Conservation (phyloP, 2,888 invertebrate species). For the Agriopis leucophaearia region DNA sequence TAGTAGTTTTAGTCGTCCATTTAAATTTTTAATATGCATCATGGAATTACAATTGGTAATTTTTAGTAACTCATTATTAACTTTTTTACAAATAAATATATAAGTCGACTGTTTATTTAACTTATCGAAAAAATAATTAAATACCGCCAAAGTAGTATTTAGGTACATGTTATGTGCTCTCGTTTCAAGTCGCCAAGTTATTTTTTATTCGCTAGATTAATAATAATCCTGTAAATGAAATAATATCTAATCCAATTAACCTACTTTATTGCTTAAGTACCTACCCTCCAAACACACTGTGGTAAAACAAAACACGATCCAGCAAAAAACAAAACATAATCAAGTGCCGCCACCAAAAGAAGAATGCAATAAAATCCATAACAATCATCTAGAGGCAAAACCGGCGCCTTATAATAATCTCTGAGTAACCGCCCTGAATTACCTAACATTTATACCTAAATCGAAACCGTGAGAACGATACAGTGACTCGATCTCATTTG, state of each 20-base stretch:
- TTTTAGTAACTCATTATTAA: no score
- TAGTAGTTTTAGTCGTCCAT: no score
- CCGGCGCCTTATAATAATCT: constrained; percentile 70
- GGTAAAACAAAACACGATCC: constrained; percentile 10
- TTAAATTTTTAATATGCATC: no score
- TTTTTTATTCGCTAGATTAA: neutral
- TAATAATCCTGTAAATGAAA: no score
- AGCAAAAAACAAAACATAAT: constrained; percentile 40
- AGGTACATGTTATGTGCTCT: no score
- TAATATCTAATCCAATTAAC: neutral
- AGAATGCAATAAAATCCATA: constrained; percentile 70
- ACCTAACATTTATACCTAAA: constrained; percentile 62
- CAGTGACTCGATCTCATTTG: constrained; percentile 80
- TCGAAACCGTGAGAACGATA: constrained; percentile 76
- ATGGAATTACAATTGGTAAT: no score
- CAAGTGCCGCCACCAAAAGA: constrained; percentile 44
- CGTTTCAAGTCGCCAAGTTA: no score
- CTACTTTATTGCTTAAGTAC: neutral
- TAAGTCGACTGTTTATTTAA: no score
- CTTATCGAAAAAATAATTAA: no score
- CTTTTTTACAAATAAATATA: no score
- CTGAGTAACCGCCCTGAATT: constrained; percentile 62
- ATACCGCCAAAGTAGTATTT: no score
- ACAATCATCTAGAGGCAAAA: constrained; percentile 80
- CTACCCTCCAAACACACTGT: neutral